Base-by-base conservation (phyloP, 1,140 invertebrate species). In the Papilio aristodemus region DNA sequence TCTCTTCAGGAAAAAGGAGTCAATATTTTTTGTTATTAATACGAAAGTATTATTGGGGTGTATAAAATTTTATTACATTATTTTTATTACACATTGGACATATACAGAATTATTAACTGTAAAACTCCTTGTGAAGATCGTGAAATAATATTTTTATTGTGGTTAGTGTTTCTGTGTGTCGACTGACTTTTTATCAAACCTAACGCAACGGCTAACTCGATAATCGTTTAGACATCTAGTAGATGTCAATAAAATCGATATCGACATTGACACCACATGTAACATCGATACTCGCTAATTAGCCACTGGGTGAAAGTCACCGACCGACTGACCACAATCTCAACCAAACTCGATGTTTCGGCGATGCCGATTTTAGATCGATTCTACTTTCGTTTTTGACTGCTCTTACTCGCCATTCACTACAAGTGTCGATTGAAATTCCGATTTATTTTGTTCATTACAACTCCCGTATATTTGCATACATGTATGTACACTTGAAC, bases 331-430 rank as follows among this genome's bases (percentile, higher is more conserved):
- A 90, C 87, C 87, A 88, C 79, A 81, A 86, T 86, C 73, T 78
- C 71, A 79, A 71, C 63, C 68, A 73, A 73, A 74, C 76, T 67
- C 81, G 80, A 84, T 86, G 83, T 86, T 90, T 87, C 81, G 84
- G 82, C 73, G 74, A 70, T 81, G 79, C 74, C 81, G 83, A 90
- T 86, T 88, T 85, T 88, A 88, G 84, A 88, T 87, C 84, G 80
- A 88, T 83, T 87, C 85, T 86, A 90, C 88, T 90, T 90, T 90
- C 88, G 86, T 90, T 90, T 90, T 89, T 90, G 86, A 81, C 82
- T 87, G 82, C 86, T 87, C 85, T 87, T 86, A 81, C 82, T 83
- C 78, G 78, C 83, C 81, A 76, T 75, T 88, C 83, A 84, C 78
- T 78, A 69, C 59, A 38, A 62, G 63, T 71, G 75, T 72, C 75